Conservation (phyloP, 37 sponge, comb jelly and placozoan genomes). For the Mnemiopsis leidyi region DNA sequence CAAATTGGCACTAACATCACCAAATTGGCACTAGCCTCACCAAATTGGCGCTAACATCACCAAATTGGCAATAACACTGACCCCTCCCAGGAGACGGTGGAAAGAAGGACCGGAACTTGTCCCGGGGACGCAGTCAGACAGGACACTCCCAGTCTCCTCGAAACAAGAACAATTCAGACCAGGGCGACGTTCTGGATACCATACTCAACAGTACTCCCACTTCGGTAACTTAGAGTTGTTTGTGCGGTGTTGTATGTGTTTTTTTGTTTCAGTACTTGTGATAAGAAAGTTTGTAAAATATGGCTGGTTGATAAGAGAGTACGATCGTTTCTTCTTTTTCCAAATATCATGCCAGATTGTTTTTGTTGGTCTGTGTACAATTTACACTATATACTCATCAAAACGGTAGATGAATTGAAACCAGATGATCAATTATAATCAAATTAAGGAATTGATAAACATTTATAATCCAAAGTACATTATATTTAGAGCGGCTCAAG, state of each 20-base stretch:
- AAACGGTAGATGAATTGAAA: too few relatives aligned
- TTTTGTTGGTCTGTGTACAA: too few relatives aligned
- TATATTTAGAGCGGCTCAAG: too few relatives aligned
- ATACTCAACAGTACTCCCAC: conserved; percentile 30
- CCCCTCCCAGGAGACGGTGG: neutral
- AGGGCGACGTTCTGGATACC: neutral
- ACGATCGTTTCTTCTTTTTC: too few relatives aligned
- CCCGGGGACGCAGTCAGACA: conserved; percentile 9
- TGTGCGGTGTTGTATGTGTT: too few relatives aligned
- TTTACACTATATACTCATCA: too few relatives aligned
- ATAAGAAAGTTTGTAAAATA: too few relatives aligned
- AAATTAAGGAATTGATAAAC: too few relatives aligned
- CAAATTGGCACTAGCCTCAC: neutral
- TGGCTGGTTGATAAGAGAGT: too few relatives aligned
- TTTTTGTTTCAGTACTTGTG: neutral
- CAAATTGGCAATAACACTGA: neutral
- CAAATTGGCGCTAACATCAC: neutral
- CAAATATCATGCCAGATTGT: too few relatives aligned
- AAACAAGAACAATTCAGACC: neutral
- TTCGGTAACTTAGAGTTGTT: neutral
- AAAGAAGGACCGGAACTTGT: neutral
- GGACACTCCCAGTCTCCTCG: neutral
- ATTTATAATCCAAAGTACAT: too few relatives aligned
- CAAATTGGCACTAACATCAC: neutral
- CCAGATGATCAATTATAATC: too few relatives aligned